Conservation (phyloP, 2,888 invertebrate genomes). For the Drosophila austrosaltans region DNA sequence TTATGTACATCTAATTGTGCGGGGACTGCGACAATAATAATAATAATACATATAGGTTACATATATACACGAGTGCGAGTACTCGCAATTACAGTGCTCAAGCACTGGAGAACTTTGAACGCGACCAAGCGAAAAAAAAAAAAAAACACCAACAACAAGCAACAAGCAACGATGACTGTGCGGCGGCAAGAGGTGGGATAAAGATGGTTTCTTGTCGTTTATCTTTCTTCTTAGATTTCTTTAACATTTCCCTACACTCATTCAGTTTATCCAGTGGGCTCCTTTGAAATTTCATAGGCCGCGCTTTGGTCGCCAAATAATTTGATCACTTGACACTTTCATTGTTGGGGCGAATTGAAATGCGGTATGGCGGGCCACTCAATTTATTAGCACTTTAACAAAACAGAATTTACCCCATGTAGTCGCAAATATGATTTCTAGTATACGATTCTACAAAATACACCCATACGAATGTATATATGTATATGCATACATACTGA, state of each 20-base stretch:
- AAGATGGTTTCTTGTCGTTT: not conserved
- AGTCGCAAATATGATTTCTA: constrained; percentile 52
- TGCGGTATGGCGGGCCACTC: constrained; percentile 60
- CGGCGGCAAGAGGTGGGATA: constrained; percentile 14
- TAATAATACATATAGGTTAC: constrained; percentile 30
- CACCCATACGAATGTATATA: constrained; percentile 23
- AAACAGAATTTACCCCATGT: constrained; percentile 61
- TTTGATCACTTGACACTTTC: constrained; percentile 31
- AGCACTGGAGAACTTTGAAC: constrained; percentile 42
- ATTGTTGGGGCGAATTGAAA: constrained; percentile 54
- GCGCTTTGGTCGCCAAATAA: constrained; percentile 25
- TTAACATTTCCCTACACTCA: constrained; percentile 20
- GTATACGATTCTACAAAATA: constrained; percentile 32
- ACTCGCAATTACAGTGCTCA: constrained; percentile 37
- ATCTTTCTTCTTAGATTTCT: constrained; percentile 18
- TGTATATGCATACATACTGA: constrained; percentile 13
- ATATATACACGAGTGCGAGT: constrained; percentile 1
- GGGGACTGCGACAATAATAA: constrained; percentile 33
- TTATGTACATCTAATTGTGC: constrained; percentile 48
- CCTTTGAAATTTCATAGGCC: constrained; percentile 45
- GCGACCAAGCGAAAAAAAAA: constrained; percentile 28
- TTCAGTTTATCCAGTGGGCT: constrained; percentile 22
- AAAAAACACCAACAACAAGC: not conserved
- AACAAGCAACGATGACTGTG: constrained; percentile 56
- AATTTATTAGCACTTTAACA: constrained; percentile 76